Evolutionary conservation across 2,797 vertebrate genomes (phyloP).

Genomic region (Catharus ustulatus): DNA sequence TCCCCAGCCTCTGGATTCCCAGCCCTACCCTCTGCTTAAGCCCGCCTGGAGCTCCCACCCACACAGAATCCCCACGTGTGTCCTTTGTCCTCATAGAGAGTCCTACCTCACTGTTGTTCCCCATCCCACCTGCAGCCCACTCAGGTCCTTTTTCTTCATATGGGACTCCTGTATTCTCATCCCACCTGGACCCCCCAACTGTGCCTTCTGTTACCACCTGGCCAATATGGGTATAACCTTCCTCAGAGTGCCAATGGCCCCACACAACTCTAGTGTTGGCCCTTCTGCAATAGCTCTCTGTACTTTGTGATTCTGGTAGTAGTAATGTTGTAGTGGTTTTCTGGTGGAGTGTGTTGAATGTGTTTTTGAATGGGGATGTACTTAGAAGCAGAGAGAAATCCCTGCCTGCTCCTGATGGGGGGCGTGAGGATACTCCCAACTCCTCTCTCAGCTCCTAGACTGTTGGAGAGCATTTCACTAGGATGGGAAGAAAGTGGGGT

Average conservation of each 20-base stretch:
- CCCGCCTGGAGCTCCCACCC: neutral
- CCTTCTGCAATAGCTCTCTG: accelerated
- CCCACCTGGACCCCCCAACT: accelerated
- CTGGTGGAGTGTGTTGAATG: neutral
- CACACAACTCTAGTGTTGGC: accelerated
- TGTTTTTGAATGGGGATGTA: neutral
- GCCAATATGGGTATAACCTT: neutral
- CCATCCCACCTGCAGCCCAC: neutral
- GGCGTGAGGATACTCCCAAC: neutral
- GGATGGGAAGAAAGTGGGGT: neutral
- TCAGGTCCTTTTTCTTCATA: neutral
- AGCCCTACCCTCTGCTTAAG: neutral
- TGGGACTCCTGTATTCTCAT: neutral
- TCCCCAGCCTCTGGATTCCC: too few relatives aligned
- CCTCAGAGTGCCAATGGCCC: accelerated
- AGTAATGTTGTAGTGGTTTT: accelerated
- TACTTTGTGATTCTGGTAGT: neutral
- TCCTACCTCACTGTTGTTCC: accelerated
- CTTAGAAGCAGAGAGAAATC: neutral
- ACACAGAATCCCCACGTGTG: accelerated
- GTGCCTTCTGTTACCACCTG: accelerated
- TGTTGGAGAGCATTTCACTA: neutral
- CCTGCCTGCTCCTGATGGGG: neutral
- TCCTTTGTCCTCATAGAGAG: neutral
- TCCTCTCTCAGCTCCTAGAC: neutral